Base-by-base conservation (phyloP, 2,888 invertebrate genomes). In the Cordilura impudica region DNA sequence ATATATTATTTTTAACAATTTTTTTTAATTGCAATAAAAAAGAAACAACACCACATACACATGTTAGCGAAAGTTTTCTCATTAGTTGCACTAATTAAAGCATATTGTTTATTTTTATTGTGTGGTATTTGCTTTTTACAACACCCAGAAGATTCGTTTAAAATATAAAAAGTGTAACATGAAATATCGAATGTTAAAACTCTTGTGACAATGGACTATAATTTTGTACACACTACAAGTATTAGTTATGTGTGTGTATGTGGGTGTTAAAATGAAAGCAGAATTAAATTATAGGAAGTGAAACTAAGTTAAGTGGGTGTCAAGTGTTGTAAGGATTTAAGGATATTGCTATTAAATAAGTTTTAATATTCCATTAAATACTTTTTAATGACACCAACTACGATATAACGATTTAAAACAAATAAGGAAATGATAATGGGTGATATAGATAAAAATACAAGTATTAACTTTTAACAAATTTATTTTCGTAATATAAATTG, bases 11-110 rank as follows among this genome's bases (percentile, higher is more conserved):
- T 49, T 60, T 12, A 43, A 45, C 60, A 51, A 49, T 65, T 26
- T 6, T 29, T 43, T 47, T 49, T 29, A 43, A 67, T 53, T 53
- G 21, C 23, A 18, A 56, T n/a, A 2, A 6, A 56, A 19, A 19
- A 39, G 51, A 31, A 14, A 31, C 29, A 14, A 14, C 16, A 5
- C 2, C 45, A n/a, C 14, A 61, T 65, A 60, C n/a, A 39, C 35
- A 39, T n/a, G 35, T 12, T 39, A n/a, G 12, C n/a, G n/a, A 75
- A 54, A 63, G 18, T 61, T 6, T 47, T 49, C 8, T 18, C 61
- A 56, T 54, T 56, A 18, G 39, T 63, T 23, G 1, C 12, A 69
- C 26, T 39, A 69, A 69, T 67, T 75, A 26, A 54, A 47, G 26
- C 16, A 69, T 49, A 63, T 63, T 69, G 54, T 69, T 61, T 0